Evolutionary conservation across 2,113 vertebrate species (phyloP).

Genomic region (Hydropotes inermis): DNA sequence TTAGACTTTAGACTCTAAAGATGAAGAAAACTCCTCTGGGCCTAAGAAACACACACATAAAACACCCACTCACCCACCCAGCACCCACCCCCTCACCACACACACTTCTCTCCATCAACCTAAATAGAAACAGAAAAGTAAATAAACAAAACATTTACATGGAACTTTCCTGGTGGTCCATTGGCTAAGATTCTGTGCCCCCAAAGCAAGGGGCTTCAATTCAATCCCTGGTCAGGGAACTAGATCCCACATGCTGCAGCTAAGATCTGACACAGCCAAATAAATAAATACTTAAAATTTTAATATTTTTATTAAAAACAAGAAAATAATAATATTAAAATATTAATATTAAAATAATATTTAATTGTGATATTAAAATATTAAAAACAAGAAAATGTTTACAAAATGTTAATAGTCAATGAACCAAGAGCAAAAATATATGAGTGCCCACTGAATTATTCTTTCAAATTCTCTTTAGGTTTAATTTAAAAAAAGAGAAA

Average conservation of each 20-base stretch:
- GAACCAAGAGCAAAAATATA: not conserved
- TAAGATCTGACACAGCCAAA: not conserved
- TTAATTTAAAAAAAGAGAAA: not conserved
- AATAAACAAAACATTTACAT: not conserved
- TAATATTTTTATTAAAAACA: no score
- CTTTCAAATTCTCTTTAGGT: not conserved
- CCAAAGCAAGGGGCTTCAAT: not conserved
- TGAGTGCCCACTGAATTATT: not conserved
- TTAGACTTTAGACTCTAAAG: not conserved
- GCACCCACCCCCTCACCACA: accelerated
- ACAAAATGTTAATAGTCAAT: not conserved
- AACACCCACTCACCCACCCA: not conserved
- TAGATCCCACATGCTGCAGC: not conserved
- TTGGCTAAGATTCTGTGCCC: not conserved
- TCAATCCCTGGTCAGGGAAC: not conserved
- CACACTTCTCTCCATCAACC: not conserved
- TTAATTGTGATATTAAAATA: not conserved
- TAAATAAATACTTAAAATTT: not conserved
- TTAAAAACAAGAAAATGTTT: not conserved
- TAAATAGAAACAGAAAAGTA: not conserved
- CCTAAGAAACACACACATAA: not conserved
- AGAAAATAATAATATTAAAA: no score
- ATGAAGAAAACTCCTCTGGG: not conserved
- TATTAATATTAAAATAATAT: no score
- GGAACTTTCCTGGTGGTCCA: not conserved